Base-by-base conservation (phyloP, 1,140 invertebrate genomes). In the Dinoponera quadriceps region DNA sequence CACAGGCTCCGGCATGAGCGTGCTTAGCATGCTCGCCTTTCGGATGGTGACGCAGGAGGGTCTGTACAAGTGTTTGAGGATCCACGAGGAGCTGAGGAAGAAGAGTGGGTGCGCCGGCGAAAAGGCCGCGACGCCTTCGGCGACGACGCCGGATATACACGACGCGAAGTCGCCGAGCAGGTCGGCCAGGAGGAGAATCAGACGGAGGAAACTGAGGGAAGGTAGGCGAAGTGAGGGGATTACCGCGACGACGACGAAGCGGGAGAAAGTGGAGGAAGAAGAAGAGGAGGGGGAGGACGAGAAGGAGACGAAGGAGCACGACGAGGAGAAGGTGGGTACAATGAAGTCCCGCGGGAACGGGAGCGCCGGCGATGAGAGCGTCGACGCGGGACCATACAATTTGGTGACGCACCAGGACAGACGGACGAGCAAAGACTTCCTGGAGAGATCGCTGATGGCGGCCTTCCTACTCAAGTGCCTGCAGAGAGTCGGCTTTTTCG, bases 371-470 rank as follows among this genome's bases (percentile, higher is more conserved):
- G 90, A 93, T 86, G 80, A 90, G 22, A 13, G 54, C 11, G 3
- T 90, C 18, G 89, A 92, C 60, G 5, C 91, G 3, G 93, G 95
- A 88, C 94, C 96, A 63, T 97, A 96, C 87, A 94, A 95, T 57
- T 92, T 98, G 57, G 97, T 97, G 54, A 96, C 96, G 0, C 97
- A 98, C 91, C 93, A 95, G 18, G 92, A 95, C 0, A 93, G 95
- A 55, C 94, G 98, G 63, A 94, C 95, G 63, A 90, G 95, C 0
- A 94, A 95, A n/a, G 97, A 98, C 92, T 96, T 97, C 84, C 94
- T 98, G 22, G 96, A 97, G 86, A 95, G 97, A 59, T 95, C 97
- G 22, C 90, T 98, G 1, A 97, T 98, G 96, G 95, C 97, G 0
- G 94, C 96, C 7, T 98, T 98, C 87, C 93, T 98, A 0, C 92